Evolutionary conservation across 2,113 vertebrate species (phyloP).

Genomic region (Nothoprocta perdicaria): DNA sequence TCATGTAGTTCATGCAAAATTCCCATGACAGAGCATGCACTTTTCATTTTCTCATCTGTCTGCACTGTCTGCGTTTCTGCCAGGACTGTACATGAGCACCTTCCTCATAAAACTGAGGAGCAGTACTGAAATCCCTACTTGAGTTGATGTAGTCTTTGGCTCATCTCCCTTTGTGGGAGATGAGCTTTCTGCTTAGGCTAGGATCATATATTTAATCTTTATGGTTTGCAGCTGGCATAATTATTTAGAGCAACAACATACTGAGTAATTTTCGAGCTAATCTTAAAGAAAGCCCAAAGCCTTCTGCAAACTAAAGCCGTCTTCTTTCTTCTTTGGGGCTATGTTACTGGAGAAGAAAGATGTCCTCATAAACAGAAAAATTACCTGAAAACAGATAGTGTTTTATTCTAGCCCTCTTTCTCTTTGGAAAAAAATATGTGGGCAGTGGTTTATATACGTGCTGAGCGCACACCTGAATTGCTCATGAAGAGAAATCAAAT

Average conservation of each 20-base stretch:
- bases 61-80: neutral
- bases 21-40: neutral
- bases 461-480: neutral
- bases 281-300: neutral
- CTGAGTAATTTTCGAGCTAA: neutral
- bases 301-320: neutral
- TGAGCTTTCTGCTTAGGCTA: neutral
- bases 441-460: neutral
- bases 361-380: neutral
- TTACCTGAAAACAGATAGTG: neutral
- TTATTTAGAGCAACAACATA: slow-evolving; percentile 25
- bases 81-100: neutral
- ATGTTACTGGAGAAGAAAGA: neutral
- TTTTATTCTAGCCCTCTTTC: neutral
- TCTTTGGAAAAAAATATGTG: neutral
- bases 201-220: slow-evolving; percentile 13
- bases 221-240: slow-evolving; percentile 13
- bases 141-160: slow-evolving; percentile 6
- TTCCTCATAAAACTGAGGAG: neutral
- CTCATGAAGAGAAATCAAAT: neutral
- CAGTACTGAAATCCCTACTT: neutral
- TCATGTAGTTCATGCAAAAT: neutral
- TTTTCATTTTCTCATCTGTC: neutral
- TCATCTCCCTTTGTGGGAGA: slow-evolving; percentile 18
- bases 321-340: neutral